phyloP scores from a whole-genome alignment of 2,888 invertebrate genomes.

The Epistrophella euchroma region DNA sequence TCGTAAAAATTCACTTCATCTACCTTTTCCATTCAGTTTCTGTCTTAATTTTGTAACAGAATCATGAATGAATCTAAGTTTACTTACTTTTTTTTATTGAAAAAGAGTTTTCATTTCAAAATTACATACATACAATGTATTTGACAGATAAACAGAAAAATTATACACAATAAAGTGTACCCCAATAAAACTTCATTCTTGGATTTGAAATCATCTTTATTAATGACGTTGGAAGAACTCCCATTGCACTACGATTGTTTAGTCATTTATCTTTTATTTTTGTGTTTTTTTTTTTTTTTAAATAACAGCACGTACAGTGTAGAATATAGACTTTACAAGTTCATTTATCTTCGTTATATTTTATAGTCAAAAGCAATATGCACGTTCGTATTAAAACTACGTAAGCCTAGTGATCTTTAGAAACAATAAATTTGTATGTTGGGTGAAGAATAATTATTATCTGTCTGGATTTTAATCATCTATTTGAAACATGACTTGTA shows the following conservation, averaged over 20 bases:
- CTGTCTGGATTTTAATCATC: constrained; percentile 3
- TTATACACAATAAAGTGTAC: not conserved
- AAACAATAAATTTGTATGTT: constrained; percentile 15
- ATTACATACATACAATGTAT: not conserved
- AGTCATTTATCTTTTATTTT: constrained; percentile 11
- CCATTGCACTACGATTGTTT: constrained; percentile 10
- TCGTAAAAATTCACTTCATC: not conserved
- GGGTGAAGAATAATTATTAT: not conserved
- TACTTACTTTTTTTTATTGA: not conserved
- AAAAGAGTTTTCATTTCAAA: not conserved
- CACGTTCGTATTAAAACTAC: not conserved
- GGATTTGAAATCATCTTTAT: constrained; percentile 8
- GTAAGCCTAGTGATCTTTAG: constrained; percentile 10
- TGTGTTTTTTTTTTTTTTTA: too few species aligned
- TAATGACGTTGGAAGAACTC: not conserved
- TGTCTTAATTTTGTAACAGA: not conserved
- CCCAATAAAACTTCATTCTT: constrained; percentile 17
- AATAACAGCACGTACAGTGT: constrained; percentile 9
- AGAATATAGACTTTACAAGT: constrained; percentile 25
- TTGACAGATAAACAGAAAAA: not conserved
- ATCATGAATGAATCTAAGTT: constrained; percentile 11
- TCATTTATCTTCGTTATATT: constrained; percentile 20
- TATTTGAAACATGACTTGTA: not conserved
- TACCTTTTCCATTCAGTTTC: not conserved
- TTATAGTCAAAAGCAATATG: constrained; percentile 13